Evolutionary conservation across 2,797 vertebrate genomes (phyloP), one percentile per base, ranked within the genome.

Genomic region (Ibycter americanus): DNA sequence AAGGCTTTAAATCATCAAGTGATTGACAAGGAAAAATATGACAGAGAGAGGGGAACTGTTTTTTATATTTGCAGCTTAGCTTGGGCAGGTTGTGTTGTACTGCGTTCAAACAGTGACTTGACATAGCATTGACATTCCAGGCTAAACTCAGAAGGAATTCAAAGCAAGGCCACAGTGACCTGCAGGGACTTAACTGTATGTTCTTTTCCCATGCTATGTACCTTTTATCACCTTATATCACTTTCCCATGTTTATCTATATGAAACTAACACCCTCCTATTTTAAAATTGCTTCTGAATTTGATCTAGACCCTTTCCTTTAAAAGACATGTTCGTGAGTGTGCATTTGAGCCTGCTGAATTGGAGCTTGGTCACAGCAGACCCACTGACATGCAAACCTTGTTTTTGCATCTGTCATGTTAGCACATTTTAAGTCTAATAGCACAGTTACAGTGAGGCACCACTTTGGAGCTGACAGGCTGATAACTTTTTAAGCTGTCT

Each of bases 251-350:
- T 84, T 84, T 73, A 54, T 65, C 46, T 29, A 15, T 59, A 61
- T 8, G 49, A 90, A 89, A 77, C 27, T n/a, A 81, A 72, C 26
- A 59, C 54, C 10, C 7, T 58, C 15, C 49, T 88, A n/a, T 90
- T 82, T 96, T 93, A 38, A 95, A 84, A 47, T 66, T 62, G 46
- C 73, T 80, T 72, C 85, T 93, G 73, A 89, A 72, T 82, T 65
- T 55, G 26, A 65, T 25, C 5, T 56, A 58, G 68, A 80, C 13
- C 23, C n/a, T 77, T 77, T 83, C 31, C 56, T 89, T 90, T 70
- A 36, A 68, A 79, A 68, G 38, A 20, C 15, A 23, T 2, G 8
- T 44, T 90, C 44, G 23, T 22, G n/a, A 31, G 23, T 86, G 56
- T 73, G 66, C 47, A 63, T 84, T 92, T 91, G 67, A 90, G 78